Evolutionary conservation across 1,140 invertebrate species (phyloP), one percentile per base, ranked within the genome.

Genomic region (Dendrolimus punctatus): DNA sequence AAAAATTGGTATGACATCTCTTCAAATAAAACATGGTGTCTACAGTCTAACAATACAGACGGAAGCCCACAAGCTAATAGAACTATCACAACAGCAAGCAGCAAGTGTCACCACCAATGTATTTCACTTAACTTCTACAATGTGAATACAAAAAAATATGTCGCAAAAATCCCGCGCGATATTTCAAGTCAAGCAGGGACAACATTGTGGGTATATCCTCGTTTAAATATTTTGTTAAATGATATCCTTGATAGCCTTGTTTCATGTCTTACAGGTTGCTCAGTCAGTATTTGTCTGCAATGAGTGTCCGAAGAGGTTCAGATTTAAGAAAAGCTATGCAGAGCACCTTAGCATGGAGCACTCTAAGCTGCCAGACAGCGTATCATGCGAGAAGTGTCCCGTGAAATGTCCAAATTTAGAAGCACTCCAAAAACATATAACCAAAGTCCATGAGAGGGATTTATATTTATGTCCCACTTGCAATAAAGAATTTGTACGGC

Each of bases 261-360:
- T 45, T 45, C n/a, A 45, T 44, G 53, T 8, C 64, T 70, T 23
- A 3, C 23, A 23, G 23, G 23, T 23, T 23, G 23, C 23, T 52
- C 55, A 80, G 75, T 48, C 62, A 47, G 43, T 53, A 10, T 72
- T 54, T 50, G 59, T 53, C 39, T 85, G 82, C 44, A 62, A 62
- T n/a, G 56, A 77, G 57, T 85, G 82, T 50, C n/a, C 46, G 9
- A 85, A 85, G 58, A 76, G 73, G 10, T 85, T 82, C 54, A 73
- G 66, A 56, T 79, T 83, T 52, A 62, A 73, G 53, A 64, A 68
- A 6, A 77, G 64, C 49, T 82, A 60, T 47, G 47, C 51, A 36
- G 55, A 54, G 23, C 82, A 85, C 62, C 50, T 72, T 37, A 10
- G 39, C 39, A 71, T 71, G 59, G 79, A 83, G 45, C 82, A 85